Base-by-base conservation (phyloP, 2,113 vertebrate genomes). In the Mesitornis unicolor region DNA sequence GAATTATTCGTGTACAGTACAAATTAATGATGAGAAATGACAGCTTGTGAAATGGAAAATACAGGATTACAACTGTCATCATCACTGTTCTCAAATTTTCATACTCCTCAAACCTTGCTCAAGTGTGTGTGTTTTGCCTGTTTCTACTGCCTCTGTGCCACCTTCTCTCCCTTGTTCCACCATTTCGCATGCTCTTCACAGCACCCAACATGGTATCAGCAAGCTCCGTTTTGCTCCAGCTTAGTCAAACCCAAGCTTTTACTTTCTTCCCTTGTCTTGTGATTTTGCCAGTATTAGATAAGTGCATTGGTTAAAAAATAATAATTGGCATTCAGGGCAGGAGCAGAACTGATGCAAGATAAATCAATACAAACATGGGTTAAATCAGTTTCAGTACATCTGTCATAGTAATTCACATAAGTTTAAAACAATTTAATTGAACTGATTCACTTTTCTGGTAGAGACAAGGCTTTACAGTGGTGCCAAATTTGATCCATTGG, bases 341-440 rank as follows among this genome's bases (percentile, higher is more conserved):
- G 13, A 92, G 48, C 43, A 82, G 53, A 92, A 71, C 42, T 64
- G 68, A 74, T 67, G 60, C 47, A 95, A 87, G 51, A 74, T 84
- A 87, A 81, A 92, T 93, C 80, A 77, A 64, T 89, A 68, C 1
- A 6, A 95, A 31, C 47, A 75, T 43, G 56, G 53, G 81, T 79
- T 92, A 91, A 87, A 94, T 28, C 80, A 87, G 38, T 38, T 91
- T 89, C 84, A 75, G 63, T 74, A 84, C 56, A 90, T 84, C 68
- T 90, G 78, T 90, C 84, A 79, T 35, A 76, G 78, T 40, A 73
- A 91, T 90, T 91, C 91, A 71, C 31, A 4, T 77, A 84, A 65
- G 42, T 89, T 91, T 93, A 85, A 90, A 94, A 88, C 45, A 88
- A 80, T 91, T 89, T 87, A 91, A 96, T 95, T 89, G 93, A 94